Evolutionary conservation across 2,113 vertebrate species (phyloP).

Genomic region (Mungos mungo): DNA sequence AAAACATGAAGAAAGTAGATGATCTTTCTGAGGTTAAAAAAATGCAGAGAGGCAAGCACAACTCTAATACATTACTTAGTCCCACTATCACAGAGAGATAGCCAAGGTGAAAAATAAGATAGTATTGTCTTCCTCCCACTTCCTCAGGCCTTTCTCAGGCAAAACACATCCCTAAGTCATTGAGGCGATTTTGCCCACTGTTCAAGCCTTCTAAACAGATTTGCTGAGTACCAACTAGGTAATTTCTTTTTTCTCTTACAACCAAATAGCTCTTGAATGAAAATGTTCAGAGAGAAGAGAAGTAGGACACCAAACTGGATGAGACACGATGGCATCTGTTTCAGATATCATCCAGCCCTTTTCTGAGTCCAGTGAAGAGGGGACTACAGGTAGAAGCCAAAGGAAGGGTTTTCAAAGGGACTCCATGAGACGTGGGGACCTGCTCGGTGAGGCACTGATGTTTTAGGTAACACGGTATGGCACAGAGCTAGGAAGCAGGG

Average conservation of each 20-base stretch:
- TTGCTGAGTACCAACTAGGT: not conserved
- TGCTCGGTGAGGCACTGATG: too few species aligned
- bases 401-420: not conserved
- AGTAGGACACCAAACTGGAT: not conserved
- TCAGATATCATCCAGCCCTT: not conserved
- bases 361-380: not conserved
- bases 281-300: not conserved
- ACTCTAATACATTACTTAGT: not conserved
- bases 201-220: not conserved
- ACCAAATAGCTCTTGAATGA: not conserved
- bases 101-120: not conserved
- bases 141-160: not conserved
- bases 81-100: not conserved
- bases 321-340: not conserved
- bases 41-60: not conserved
- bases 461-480: not conserved
- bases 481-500: accelerated
- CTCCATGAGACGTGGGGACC: not conserved
- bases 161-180: not conserved
- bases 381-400: not conserved
- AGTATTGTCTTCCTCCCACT: not conserved
- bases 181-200: not conserved
- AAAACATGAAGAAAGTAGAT: not conserved
- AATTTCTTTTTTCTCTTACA: not conserved
- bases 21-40: not conserved